Conservation (phyloP, 2,113 vertebrate genomes). For the Pseudorasbora parva region DNA sequence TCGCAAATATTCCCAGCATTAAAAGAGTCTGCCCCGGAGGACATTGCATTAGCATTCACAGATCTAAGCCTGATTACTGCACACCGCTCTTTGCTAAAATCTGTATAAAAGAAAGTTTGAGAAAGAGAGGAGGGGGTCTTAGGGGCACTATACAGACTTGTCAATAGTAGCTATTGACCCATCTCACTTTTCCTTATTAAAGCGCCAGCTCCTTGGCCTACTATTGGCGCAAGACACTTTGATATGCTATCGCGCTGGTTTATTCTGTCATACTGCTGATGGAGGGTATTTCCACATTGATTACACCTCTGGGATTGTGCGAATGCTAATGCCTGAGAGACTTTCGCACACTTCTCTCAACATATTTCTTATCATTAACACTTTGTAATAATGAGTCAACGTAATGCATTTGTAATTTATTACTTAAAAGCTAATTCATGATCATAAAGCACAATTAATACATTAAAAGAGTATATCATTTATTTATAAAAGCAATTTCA, state of each 20-base stretch:
- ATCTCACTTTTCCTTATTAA: slow-evolving; percentile 71
- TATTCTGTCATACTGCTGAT: slow-evolving; percentile 75
- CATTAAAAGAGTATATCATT: not conserved
- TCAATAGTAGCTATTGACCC: slow-evolving; percentile 75
- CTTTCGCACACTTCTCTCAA: not conserved
- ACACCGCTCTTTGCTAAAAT: slow-evolving; percentile 47
- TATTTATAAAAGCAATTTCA: not conserved
- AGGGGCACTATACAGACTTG: slow-evolving; percentile 61
- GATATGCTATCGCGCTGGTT: slow-evolving; percentile 67
- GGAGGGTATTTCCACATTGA: slow-evolving; percentile 73
- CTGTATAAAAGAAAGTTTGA: slow-evolving; percentile 36
- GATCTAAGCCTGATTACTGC: slow-evolving; percentile 61
- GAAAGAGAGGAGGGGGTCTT: slow-evolving; percentile 37
- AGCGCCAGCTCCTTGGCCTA: slow-evolving; percentile 66
- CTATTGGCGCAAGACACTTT: slow-evolving; percentile 67
- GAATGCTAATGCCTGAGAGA: slow-evolving; percentile 68
- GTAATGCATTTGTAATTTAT: not conserved
- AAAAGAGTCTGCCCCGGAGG: slow-evolving; percentile 68
- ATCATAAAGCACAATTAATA: not conserved
- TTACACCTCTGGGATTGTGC: slow-evolving; percentile 75
- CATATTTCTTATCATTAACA: not conserved
- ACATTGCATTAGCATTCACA: slow-evolving; percentile 66
- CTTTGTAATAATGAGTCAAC: not conserved
- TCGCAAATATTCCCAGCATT: slow-evolving; percentile 44
- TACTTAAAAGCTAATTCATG: not conserved